These are phyloP conservation scores for Chrysina gloriosa DNA, from an alignment of 2,888 invertebrate species.

Conservation along the genomic window DNA sequence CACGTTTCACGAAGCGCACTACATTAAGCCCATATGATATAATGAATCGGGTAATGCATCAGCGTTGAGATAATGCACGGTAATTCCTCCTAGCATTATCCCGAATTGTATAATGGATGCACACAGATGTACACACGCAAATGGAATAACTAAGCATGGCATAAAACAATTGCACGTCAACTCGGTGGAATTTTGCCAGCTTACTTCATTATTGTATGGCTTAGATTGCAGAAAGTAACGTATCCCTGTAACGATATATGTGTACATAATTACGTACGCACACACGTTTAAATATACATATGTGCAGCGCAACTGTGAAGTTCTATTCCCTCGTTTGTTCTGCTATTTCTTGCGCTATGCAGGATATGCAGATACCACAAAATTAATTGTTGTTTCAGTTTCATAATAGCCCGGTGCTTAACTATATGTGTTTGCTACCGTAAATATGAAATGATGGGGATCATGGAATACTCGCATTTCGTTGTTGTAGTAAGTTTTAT, in stretches of 20 bases:
- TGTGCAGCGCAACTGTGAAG: neutral
- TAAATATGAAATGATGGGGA: neutral
- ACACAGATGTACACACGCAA: neutral
- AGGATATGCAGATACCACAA: neutral
- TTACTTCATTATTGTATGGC: constrained; percentile 1
- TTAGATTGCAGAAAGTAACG: neutral
- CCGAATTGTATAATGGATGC: neutral
- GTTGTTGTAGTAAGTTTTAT: too few relatives aligned
- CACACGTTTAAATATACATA: neutral
- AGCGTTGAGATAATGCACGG: neutral
- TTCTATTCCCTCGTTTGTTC: neutral
- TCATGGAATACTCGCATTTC: too few relatives aligned
- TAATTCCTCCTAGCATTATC: constrained; percentile 6
- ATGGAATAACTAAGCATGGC: neutral
- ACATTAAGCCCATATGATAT: neutral
- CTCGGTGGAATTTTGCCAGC: constrained; percentile 11
- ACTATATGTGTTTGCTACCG: neutral
- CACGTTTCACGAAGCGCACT: neutral
- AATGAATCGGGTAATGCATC: neutral
- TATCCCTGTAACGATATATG: neutral
- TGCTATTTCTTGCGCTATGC: neutral
- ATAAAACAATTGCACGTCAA: constrained; percentile 19
- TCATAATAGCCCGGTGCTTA: neutral
- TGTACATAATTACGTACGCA: neutral
- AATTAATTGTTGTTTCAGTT: neutral